Evolutionary conservation across 2,113 vertebrate genomes (phyloP), one percentile per base, ranked within the genome.

Genomic region (Hippocampus barbouri): DNA sequence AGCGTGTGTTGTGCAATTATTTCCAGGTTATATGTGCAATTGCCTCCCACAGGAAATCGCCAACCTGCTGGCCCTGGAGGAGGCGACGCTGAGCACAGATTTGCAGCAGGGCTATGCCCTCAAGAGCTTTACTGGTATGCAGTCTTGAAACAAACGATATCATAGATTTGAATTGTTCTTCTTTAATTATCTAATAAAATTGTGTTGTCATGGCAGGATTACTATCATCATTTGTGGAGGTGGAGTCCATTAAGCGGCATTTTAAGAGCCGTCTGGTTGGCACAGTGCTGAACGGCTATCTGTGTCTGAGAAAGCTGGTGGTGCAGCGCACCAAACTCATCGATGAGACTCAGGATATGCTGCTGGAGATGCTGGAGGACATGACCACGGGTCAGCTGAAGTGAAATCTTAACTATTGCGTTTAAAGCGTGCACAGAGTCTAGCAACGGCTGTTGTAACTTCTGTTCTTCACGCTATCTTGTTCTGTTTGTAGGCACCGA

Each of bases 291-390:
- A 98, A 99, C 0, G 97, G 97, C 2, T 99, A 99, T 89, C 90
- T 99, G 83, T 99, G 97, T 76, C 88, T 99, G 71, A 91, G 97
- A 74, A 99, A 99, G 80, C 78, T 99, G 73, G 96, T 99, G 80
- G 96, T 99, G 49, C 97, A 99, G 89, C 94, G 97, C 69, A 98
- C 97, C n/a, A 99, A 99, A 80, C 93, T 98, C 70, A 97, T 99
- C 0, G 97, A 99, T 43, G 97, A 99, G 88, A 99, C 97, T 1
- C 97, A 99, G 90, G 97, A 99, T 85, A 98, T 99, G 97, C 91
- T 99, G 83, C 89, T 99, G 70, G 97, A 99, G 95, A 99, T 99
- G 97, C 93, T 98, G 80, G 97, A 99, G 83, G 97, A 98, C 89
- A 98, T 99, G 97, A 99, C 97, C 14, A 99, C 97, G 93, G 97